These are phyloP conservation scores for Gobionotothen gibberifrons DNA, from an alignment of 2,797 vertebrate species.

Conservation along the genomic window DNA sequence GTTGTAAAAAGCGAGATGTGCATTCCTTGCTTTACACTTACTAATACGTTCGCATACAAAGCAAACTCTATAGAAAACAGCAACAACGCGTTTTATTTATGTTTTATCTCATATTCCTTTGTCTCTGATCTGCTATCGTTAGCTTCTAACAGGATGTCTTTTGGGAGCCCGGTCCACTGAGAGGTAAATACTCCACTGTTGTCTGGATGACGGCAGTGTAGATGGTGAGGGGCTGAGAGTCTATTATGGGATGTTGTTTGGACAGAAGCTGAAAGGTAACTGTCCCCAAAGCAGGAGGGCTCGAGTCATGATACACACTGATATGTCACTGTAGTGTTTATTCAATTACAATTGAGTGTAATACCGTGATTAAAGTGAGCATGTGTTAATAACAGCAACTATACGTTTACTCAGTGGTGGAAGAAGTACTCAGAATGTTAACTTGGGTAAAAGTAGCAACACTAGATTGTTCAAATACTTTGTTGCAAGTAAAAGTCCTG, in stretches of 20 bases:
- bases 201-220: background rate
- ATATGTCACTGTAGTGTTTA: background rate
- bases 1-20: background rate
- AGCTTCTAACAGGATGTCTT: conserved; percentile 59
- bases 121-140: conserved; percentile 26
- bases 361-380: background rate
- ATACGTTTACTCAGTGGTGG: too few species aligned
- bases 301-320: background rate
- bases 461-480: too few species aligned
- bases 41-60: fast-evolving
- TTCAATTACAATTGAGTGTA: background rate
- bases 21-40: fast-evolving
- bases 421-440: too few species aligned
- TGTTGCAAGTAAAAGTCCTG: too few species aligned
- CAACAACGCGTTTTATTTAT: background rate
- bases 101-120: conserved; percentile 7
- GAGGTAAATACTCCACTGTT: conserved; percentile 52
- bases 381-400: background rate
- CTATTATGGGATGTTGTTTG: background rate
- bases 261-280: background rate
- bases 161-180: conserved; percentile 7
- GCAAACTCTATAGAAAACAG: fast-evolving
- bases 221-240: background rate
- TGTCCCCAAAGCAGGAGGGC: background rate
- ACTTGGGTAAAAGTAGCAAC: too few species aligned